phyloP scores from a whole-genome alignment of 2,888 invertebrate species.

The Pterostichus niger region DNA sequence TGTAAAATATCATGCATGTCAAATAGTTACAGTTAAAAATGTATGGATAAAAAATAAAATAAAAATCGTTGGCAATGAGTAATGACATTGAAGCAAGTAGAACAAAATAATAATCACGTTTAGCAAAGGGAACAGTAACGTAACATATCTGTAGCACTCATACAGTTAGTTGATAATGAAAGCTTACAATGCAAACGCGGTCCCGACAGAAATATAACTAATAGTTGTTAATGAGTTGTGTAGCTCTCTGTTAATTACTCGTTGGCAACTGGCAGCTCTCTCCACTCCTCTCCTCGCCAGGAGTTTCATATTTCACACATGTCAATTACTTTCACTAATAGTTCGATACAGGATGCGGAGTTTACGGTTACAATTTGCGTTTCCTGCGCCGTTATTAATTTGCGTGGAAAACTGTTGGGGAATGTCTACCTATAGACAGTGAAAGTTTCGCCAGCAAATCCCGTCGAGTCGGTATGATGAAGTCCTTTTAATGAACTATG shows the following conservation, averaged over 20 bases:
- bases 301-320: constrained; percentile 42
- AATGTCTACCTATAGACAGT: neutral
- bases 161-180: constrained; percentile 12
- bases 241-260: constrained; percentile 50
- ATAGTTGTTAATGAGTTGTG: constrained; percentile 54
- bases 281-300: neutral
- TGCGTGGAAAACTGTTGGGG: neutral
- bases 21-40: too few species aligned
- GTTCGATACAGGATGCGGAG: constrained; percentile 33
- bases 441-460: neutral
- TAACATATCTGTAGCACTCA: too few species aligned
- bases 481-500: too few species aligned
- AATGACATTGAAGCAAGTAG: too few species aligned
- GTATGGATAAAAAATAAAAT: too few species aligned
- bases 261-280: neutral
- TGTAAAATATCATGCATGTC: too few species aligned
- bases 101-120: too few species aligned
- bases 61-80: too few species aligned
- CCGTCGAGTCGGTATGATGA: too few species aligned
- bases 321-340: constrained; percentile 46
- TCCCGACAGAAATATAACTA: constrained; percentile 47
- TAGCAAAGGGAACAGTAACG: too few species aligned
- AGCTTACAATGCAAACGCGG: constrained; percentile 10
- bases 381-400: constrained; percentile 12
- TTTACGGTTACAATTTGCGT: constrained; percentile 46